These are phyloP conservation scores for Oreochromis spilurus DNA, from an alignment of 2,113 vertebrate species.

Conservation along the genomic window DNA sequence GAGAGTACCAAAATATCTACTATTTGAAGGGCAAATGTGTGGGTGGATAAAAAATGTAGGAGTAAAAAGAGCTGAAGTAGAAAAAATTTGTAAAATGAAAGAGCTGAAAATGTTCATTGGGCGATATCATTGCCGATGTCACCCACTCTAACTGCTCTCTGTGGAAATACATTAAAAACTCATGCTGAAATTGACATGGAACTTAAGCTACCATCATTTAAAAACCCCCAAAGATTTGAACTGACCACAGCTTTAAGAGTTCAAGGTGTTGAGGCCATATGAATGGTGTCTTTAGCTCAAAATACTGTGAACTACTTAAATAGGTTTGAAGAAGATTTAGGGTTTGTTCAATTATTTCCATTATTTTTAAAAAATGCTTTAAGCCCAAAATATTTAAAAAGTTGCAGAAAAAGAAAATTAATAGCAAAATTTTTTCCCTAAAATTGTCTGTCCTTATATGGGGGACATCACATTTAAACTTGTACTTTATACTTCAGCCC, in stretches of 20 bases:
- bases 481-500: not conserved
- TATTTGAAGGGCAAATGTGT: not conserved
- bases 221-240: rapidly evolving
- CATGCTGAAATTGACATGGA: not conserved
- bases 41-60: not conserved
- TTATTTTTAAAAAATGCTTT: not conserved
- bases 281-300: not conserved
- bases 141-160: not conserved
- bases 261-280: not conserved
- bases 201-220: not conserved
- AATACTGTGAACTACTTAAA: not conserved
- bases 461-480: not conserved
- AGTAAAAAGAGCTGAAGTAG: not conserved
- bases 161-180: not conserved
- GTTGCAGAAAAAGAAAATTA: not conserved
- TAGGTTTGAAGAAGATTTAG: not conserved
- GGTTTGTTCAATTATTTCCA: not conserved
- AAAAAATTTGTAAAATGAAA: not conserved
- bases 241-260: not conserved
- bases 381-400: not conserved
- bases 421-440: not conserved
- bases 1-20: not conserved
- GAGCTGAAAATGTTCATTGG: not conserved
- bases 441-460: not conserved
- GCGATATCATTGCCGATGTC: not conserved